These are phyloP conservation scores for Phymatocera aterrima DNA, from an alignment of 2,888 invertebrate species.

Conservation along the genomic window DNA sequence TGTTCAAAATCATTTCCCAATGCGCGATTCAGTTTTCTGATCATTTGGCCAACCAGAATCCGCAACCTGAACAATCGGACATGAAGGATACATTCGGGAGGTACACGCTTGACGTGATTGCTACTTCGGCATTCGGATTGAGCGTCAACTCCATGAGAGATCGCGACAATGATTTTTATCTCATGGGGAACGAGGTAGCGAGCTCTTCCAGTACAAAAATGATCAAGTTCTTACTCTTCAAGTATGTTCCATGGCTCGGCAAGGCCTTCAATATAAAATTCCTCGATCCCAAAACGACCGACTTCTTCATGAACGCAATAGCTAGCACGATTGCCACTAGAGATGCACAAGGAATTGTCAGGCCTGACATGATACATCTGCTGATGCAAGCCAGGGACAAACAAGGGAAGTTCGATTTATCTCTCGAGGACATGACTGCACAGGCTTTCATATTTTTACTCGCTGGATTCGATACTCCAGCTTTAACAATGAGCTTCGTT, in stretches of 20 bases:
- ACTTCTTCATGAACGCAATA: constrained; percentile 49
- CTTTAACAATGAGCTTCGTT: constrained; percentile 50
- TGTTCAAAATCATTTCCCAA: background rate
- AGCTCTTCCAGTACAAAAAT: constrained; percentile 45
- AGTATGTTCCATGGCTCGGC: constrained; percentile 67
- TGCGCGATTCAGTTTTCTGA: background rate
- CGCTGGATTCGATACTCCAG: constrained; percentile 54
- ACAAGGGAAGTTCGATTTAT: background rate
- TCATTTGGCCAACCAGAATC: background rate
- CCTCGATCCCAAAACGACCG: constrained; percentile 56
- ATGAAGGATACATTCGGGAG: background rate
- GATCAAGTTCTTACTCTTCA: constrained; percentile 61
- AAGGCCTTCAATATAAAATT: constrained; percentile 66
- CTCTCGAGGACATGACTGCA: constrained; percentile 68
- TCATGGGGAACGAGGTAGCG: background rate
- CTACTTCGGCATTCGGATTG: background rate
- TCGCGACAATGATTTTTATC: constrained; percentile 16
- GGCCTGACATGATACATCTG: constrained; percentile 78
- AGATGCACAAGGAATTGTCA: constrained; percentile 55
- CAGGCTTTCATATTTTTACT: constrained; percentile 68
- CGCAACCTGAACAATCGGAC: background rate
- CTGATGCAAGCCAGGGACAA: constrained; percentile 72
- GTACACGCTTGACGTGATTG: constrained; percentile 14
- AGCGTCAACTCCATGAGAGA: background rate
- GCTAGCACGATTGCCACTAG: constrained; percentile 48